phyloP scores from a whole-genome alignment of 2,113 vertebrate genomes.

The Syrmaticus mikado region DNA sequence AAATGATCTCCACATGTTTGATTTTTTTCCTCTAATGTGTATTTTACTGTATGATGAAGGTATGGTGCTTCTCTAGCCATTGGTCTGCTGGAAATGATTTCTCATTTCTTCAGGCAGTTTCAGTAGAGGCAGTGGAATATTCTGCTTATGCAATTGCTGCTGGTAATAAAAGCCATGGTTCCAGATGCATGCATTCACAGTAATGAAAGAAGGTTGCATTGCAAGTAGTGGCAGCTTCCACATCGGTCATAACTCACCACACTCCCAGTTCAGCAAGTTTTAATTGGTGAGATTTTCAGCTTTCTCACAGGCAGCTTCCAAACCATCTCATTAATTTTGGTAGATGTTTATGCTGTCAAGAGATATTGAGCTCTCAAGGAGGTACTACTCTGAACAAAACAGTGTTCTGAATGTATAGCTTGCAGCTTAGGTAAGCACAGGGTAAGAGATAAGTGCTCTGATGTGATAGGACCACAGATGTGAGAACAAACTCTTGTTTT shows the following conservation, averaged over 20 bases:
- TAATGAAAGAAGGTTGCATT: constrained; percentile 39
- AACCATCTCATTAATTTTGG: constrained; percentile 33
- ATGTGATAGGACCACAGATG: not conserved
- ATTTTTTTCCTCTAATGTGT: not conserved
- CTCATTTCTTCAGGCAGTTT: not conserved
- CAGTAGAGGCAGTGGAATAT: not conserved
- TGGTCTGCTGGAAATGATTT: not conserved
- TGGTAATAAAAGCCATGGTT: constrained; percentile 26
- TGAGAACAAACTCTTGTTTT: constrained; percentile 27
- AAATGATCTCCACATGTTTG: not conserved
- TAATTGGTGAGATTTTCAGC: constrained; percentile 33
- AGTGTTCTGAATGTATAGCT: not conserved
- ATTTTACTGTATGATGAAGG: not conserved
- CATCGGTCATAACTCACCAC: constrained; percentile 25
- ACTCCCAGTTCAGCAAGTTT: constrained; percentile 45
- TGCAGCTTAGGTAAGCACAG: not conserved
- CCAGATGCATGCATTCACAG: not conserved
- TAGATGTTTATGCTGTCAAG: not conserved
- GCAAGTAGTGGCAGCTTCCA: constrained; percentile 34
- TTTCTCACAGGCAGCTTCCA: constrained; percentile 52
- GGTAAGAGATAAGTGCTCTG: not conserved
- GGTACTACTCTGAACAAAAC: not conserved
- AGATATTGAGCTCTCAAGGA: constrained; percentile 8
- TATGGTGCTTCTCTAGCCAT: not conserved
- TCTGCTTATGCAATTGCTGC: constrained; percentile 12